Evolutionary conservation across 1,140 invertebrate species (phyloP), one percentile per base, ranked within the genome.

Genomic region (Platyscapa corneri): DNA sequence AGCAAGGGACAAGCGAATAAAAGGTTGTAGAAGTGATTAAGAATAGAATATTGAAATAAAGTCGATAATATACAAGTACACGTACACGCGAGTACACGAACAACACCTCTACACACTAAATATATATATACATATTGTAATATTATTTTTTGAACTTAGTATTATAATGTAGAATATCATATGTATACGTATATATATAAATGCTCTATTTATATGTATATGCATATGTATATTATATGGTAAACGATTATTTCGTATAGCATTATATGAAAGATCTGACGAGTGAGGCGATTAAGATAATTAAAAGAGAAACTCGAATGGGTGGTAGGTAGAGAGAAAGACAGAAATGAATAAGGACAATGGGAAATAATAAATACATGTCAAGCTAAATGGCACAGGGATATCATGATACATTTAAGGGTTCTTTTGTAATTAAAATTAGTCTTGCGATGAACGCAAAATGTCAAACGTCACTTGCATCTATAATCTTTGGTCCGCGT

Each of bases 81-180:
- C 87, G 87, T 86, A 90, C 88, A 89, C 76, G 85, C 70, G 84
- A 87, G 86, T 88, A 84, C 84, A 88, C 79, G 83, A 89, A 88
- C 87, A 89, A 90, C 90, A 90, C 88, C 30, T 30, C 84, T 87
- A 90, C 87, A 90, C 87, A 86, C 79, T 42, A 67, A 77, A 86
- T 65, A 84, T 86, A 89, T 84, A 83, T 72, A 83, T 91, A 92
- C 92, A 92, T 92, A 92, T 92, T 92, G 91, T 93, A 92, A 92
- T 93, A 91, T 93, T 93, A 93, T 93, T 93, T 93, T 93, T 93
- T 89, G 91, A 93, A 93, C 88, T 89, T 93, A 93, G 92, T 89
- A 91, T 91, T 90, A 89, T 92, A 92, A 92, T 92, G 91, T 93
- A 93, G 91, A 92, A 90, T 92, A 89, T 89, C 90, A 90, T 89